These are phyloP conservation scores for Edolisoma coerulescens DNA, from an alignment of 2,113 vertebrate genomes.

Conservation along the genomic window DNA sequence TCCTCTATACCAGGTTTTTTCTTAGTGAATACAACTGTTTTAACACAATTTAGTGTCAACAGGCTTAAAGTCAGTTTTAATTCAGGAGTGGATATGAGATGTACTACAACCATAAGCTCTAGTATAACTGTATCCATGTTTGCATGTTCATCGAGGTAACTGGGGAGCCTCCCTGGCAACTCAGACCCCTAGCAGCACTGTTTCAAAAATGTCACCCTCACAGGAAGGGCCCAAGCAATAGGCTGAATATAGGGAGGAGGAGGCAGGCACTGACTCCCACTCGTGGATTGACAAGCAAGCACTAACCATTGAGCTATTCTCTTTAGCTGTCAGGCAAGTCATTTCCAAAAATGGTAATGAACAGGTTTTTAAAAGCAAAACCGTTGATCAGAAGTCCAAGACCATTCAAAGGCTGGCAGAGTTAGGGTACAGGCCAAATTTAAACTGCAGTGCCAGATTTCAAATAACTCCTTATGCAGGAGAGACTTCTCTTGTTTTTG, in stretches of 20 bases:
- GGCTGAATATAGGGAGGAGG: background rate
- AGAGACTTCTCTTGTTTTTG: background rate
- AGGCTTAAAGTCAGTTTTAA: background rate
- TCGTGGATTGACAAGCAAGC: background rate
- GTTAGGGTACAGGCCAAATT: background rate
- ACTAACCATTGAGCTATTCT: background rate
- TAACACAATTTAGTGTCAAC: background rate
- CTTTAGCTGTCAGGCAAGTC: background rate
- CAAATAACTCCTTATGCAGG: background rate
- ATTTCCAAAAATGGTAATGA: background rate
- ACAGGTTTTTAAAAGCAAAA: background rate
- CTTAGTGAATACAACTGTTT: background rate
- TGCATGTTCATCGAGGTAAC: accelerated
- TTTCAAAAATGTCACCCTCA: background rate
- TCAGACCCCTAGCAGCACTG: background rate
- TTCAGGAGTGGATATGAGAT: background rate
- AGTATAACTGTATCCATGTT: background rate
- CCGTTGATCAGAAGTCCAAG: background rate
- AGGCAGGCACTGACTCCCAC: accelerated
- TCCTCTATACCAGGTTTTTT: background rate
- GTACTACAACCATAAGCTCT: background rate
- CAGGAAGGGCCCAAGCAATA: background rate
- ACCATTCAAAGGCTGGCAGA: background rate
- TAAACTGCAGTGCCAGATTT: background rate
- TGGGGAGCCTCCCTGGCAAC: background rate